Evolutionary conservation across 1,140 invertebrate species (phyloP).

Genomic region (Pseudachorutes palmiensis): DNA sequence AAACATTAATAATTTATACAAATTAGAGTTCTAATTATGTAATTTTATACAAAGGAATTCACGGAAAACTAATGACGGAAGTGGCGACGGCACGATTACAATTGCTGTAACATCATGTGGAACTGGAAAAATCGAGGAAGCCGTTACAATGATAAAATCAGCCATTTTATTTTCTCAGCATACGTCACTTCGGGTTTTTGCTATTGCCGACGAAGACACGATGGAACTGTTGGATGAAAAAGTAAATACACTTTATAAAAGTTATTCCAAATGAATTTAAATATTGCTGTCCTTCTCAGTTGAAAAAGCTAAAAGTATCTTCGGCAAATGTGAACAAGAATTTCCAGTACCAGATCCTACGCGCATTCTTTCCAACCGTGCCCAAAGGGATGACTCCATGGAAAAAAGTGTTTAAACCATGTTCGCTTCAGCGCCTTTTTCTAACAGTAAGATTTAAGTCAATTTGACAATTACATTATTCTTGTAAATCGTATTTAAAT

Average conservation of each 20-base stretch:
- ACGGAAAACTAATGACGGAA: too few species aligned
- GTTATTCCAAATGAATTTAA: background rate
- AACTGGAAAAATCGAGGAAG: background rate
- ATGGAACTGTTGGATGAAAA: background rate
- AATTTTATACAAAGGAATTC: background rate
- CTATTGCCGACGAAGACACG: background rate
- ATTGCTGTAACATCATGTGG: background rate
- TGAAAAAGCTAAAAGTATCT: background rate
- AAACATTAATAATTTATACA: too few species aligned
- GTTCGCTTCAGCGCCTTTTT: background rate
- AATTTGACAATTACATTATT: background rate
- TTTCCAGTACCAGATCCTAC: background rate
- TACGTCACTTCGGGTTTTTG: background rate
- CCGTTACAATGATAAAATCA: background rate
- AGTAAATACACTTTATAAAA: background rate
- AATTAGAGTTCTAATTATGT: background rate
- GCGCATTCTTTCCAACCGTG: background rate
- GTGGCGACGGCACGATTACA: background rate
- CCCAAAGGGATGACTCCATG: background rate
- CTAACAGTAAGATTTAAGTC: background rate
- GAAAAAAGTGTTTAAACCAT: background rate
- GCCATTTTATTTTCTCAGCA: background rate
- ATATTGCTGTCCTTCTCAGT: background rate
- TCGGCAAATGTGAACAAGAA: background rate
- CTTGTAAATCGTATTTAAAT: background rate